Evolutionary conservation across 2,888 invertebrate species (phyloP).

Genomic region (Lasiommata megera): DNA sequence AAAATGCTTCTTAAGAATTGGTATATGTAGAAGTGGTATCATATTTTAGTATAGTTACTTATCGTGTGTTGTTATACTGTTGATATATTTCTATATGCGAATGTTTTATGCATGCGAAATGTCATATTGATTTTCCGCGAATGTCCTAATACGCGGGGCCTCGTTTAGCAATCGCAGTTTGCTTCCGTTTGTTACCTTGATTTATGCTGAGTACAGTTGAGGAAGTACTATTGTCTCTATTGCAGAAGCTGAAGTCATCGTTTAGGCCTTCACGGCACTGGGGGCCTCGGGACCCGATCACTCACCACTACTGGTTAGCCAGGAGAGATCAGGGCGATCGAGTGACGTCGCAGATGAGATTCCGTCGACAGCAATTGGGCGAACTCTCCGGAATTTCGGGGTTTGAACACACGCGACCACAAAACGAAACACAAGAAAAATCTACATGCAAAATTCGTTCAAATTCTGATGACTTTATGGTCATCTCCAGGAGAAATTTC

Average conservation of each 20-base stretch:
- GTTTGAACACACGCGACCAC: constrained; percentile 33
- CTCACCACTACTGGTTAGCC: constrained; percentile 69
- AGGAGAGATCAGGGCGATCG: constrained; percentile 51
- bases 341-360: constrained; percentile 38
- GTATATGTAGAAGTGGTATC: too few relatives aligned
- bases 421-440: constrained; percentile 21
- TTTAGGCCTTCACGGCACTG: constrained; percentile 67
- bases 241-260: constrained; percentile 66
- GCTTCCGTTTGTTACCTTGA: constrained; percentile 22
- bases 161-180: constrained; percentile 21
- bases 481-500: constrained; percentile 48
- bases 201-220: constrained; percentile 7
- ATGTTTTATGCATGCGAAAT: constrained; percentile 31
- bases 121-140: constrained; percentile 20
- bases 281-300: constrained; percentile 72
- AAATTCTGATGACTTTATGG: constrained; percentile 64
- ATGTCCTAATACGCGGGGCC: constrained; percentile 24
- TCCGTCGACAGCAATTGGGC: constrained; percentile 50
- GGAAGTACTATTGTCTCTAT: constrained; percentile 35
- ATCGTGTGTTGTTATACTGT: too few relatives aligned
- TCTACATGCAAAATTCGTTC: constrained; percentile 45
- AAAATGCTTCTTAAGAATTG: too few relatives aligned
- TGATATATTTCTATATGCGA: constrained; percentile 25
- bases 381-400: constrained; percentile 52
- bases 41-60: too few relatives aligned